Evolutionary conservation across 1,140 invertebrate species (phyloP), one percentile per base, ranked within the genome.

Genomic region (Homarus americanus): DNA sequence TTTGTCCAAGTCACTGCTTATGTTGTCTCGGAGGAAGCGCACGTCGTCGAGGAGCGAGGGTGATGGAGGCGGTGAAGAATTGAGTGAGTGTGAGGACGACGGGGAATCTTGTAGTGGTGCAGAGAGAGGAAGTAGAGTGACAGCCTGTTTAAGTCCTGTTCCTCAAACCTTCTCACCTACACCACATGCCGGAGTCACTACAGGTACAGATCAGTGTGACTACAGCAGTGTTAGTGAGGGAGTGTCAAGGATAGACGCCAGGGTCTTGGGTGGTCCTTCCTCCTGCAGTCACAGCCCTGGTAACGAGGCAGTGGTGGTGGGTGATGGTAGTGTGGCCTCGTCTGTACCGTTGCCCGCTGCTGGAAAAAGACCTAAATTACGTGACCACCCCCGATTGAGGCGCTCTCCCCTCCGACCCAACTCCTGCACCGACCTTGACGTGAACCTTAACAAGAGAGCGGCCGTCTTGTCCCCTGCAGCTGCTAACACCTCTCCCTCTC

Each of bases 1-100:
- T 49, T 28, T 73, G 7, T 86, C 83, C 1, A 75, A 53, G 44
- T 75, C 83, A 12, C 40, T 66, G 38, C 63, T 83, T 15, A 1
- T 83, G 53, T 53, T 86, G 44, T 24, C 83, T 2, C 41, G 75
- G 24, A 38, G 44, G 44, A 86, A 53, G 28, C 38, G 41, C 2
- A 24, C 41, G 36, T 15, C 9, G 17, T 36, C 36, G 1, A 28
- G 40, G 38, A 66, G 20, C 4, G 40, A 69, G 15, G 58, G 0
- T 36, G 17, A 12, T n/a, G 41, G 32, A 36, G 72, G 28, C 20
- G 34, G 82, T 73, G 66, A 40, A 49, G 66, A 15, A 32, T 44
- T n/a, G 28, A 41, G 28, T 12, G 78, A 49, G 36, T 9, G 28
- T 49, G 17, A n/a, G 9, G 40, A 44, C 17, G 53, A 36, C 5